Conservation (phyloP, 2,888 invertebrate genomes). For the Aquatica leii region DNA sequence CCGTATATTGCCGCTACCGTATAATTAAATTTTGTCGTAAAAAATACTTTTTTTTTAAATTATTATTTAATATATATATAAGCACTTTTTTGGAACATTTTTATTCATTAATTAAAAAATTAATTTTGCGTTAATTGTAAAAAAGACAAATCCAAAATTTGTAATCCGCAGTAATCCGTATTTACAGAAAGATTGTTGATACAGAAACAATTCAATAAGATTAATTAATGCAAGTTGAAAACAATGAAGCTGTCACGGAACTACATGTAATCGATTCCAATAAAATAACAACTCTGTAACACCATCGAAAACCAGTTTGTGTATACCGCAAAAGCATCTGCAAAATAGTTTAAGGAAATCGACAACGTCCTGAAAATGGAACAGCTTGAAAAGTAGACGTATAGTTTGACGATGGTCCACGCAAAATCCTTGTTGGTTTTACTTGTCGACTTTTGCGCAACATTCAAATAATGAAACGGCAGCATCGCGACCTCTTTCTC, state of each 20-base stretch:
- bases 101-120: too few relatives aligned
- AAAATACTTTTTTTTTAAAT: too few relatives aligned
- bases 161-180: too few relatives aligned
- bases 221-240: not conserved
- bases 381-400: slow-evolving; percentile 15
- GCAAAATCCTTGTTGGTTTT: slow-evolving; percentile 25
- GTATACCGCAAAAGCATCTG: slow-evolving; percentile 19
- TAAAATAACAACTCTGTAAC: not conserved
- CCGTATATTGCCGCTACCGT: too few relatives aligned
- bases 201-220: too few relatives aligned
- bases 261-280: not conserved
- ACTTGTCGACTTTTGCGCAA: slow-evolving; percentile 21
- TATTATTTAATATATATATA: too few relatives aligned
- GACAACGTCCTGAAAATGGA: slow-evolving; percentile 24
- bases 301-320: not conserved
- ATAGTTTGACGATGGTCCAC: slow-evolving; percentile 10
- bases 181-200: too few relatives aligned
- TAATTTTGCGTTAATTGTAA: too few relatives aligned
- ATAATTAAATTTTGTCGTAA: too few relatives aligned
- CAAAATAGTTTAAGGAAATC: slow-evolving; percentile 18
- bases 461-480: slow-evolving; percentile 24
- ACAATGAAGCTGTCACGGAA: not conserved
- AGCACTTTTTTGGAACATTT: too few relatives aligned
- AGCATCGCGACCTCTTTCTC: slow-evolving; percentile 14
- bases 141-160: too few relatives aligned